A percentile compares a stretch with the other conserved stretches of the same genome.
Conservation (phyloP, 2,888 invertebrate genomes). For the Troides oblongomaculatus region DNA sequence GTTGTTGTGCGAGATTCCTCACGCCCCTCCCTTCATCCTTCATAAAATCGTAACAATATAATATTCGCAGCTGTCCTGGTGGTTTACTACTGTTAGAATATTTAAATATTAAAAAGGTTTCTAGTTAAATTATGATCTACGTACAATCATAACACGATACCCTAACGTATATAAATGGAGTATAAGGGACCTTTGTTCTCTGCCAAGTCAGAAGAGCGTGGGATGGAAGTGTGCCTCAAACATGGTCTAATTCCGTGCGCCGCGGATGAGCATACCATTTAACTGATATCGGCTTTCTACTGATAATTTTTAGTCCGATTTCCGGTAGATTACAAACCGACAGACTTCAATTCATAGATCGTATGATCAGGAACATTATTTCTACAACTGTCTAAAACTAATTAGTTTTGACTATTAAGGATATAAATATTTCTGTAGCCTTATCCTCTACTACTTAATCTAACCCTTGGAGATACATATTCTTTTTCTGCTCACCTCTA, state of each 20-base stretch:
- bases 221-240: constrained; percentile 16
- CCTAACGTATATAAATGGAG: background rate
- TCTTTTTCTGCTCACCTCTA: too few species aligned
- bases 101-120: background rate
- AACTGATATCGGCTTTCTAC: constrained; percentile 32
- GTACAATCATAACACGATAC: constrained; percentile 3
- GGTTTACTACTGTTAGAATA: background rate
- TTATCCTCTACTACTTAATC: too few species aligned
- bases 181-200: constrained; percentile 21
- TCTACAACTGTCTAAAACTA: too few species aligned
- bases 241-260: constrained; percentile 20
- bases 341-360: too few species aligned
- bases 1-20: too few species aligned
- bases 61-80: too few species aligned
- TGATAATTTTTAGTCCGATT: constrained; percentile 33
- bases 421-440: too few species aligned
- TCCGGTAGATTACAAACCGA: constrained; percentile 2
- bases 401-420: too few species aligned
- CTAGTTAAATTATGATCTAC: background rate
- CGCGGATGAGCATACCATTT: constrained; percentile 36
- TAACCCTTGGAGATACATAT: too few species aligned
- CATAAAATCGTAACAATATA: too few species aligned
- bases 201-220: constrained; percentile 21
- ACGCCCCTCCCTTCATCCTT: too few species aligned
- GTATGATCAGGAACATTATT: too few species aligned